phyloP scores from a whole-genome alignment of 1,140 invertebrate genomes.

The Trissolcus basalis region DNA sequence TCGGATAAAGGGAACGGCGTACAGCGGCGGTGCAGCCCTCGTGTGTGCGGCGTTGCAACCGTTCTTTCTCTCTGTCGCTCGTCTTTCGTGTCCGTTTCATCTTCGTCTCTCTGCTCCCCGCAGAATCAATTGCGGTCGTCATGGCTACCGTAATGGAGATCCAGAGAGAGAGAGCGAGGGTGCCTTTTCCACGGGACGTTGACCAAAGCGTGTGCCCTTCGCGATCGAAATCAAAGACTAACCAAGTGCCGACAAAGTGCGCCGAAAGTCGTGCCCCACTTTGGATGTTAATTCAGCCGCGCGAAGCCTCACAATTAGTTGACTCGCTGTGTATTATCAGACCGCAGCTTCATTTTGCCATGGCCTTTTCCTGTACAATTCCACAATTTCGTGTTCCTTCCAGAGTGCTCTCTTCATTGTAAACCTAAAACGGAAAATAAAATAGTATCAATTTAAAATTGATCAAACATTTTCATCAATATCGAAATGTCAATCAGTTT shows the following conservation, averaged over 20 bases:
- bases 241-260: constrained; percentile 59
- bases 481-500: no score
- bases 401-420: no score
- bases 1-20: constrained; percentile 69
- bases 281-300: constrained; percentile 37
- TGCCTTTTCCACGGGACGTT: constrained; percentile 72
- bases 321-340: constrained; percentile 28
- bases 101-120: constrained; percentile 52
- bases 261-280: constrained; percentile 22
- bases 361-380: background rate
- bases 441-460: no score
- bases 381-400: no score
- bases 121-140: constrained; percentile 75
- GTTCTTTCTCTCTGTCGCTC: constrained; percentile 39
- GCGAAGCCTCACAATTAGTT: constrained; percentile 27
- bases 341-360: constrained; percentile 1
- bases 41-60: constrained; percentile 50
- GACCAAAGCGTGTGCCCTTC: constrained; percentile 70
- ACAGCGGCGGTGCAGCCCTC: constrained; percentile 65
- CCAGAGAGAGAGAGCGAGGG: constrained; percentile 63
- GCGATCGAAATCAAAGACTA: constrained; percentile 71
- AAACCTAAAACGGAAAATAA: no score
- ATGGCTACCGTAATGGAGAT: constrained; percentile 75
- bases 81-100: constrained; percentile 42
- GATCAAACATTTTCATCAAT: no score